A percentile compares a stretch with the other conserved stretches of the same genome.
These are phyloP conservation scores for Standfussiana lucernea DNA, from an alignment of 2,888 invertebrate species.

Conservation along the genomic window DNA sequence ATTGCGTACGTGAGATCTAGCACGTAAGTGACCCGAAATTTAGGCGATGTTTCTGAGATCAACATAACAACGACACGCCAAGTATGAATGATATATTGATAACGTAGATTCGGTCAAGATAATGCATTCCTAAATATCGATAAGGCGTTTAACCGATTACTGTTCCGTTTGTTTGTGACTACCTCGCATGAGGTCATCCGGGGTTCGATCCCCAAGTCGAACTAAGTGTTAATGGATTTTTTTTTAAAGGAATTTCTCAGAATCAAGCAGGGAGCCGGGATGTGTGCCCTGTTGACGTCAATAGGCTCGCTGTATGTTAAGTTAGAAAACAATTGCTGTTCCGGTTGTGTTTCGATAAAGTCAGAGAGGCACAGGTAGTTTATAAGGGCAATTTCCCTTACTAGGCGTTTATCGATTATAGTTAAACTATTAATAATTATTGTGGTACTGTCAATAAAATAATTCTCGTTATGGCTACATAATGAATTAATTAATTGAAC, in stretches of 20 bases:
- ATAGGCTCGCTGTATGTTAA: background rate
- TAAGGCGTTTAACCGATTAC: slow-evolving; percentile 40
- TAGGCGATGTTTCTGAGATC: slow-evolving; percentile 32
- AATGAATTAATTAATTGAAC: slow-evolving; percentile 25
- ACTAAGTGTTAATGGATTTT: background rate
- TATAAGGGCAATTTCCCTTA: slow-evolving; percentile 44
- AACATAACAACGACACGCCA: slow-evolving; percentile 5
- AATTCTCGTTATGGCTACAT: slow-evolving; percentile 17
- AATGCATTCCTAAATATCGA: slow-evolving; percentile 40
- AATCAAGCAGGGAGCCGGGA: background rate
- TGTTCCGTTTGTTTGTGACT: background rate
- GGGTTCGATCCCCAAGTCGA: background rate
- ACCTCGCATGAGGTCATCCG: background rate
- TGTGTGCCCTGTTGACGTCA: background rate
- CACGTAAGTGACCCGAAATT: slow-evolving; percentile 41
- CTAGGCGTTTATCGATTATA: slow-evolving; percentile 46
- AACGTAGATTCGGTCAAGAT: slow-evolving; percentile 39
- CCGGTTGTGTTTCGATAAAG: slow-evolving; percentile 24
- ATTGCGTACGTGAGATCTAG: slow-evolving; percentile 64
- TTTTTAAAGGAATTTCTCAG: background rate
- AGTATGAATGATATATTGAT: slow-evolving; percentile 35
- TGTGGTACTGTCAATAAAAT: slow-evolving; percentile 31
- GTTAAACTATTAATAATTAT: slow-evolving; percentile 37
- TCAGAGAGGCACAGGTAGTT: slow-evolving; percentile 12
- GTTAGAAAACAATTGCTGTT: slow-evolving; percentile 21